Conservation (phyloP, 2,888 invertebrate species). For the Adelognathus sp. region DNA sequence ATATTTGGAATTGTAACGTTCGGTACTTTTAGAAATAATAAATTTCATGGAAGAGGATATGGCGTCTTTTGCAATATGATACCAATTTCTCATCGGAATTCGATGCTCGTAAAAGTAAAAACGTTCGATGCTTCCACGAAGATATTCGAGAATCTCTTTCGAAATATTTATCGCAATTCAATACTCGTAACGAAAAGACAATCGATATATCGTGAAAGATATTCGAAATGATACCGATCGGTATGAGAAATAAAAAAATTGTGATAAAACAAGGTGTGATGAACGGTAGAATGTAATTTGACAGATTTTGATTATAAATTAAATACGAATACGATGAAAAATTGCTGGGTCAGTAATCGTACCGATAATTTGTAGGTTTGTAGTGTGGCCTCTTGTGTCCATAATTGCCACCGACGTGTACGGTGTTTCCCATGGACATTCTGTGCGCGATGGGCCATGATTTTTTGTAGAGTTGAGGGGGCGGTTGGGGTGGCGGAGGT, state of each 20-base stretch:
- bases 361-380: constrained; percentile 73
- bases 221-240: background rate
- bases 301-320: background rate
- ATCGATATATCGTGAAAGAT: background rate
- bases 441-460: constrained; percentile 74
- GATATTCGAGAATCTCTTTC: too few relatives aligned
- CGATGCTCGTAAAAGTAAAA: too few relatives aligned
- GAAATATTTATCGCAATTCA: too few relatives aligned
- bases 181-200: too few relatives aligned
- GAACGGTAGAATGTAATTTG: background rate
- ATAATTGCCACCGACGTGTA: constrained; percentile 69
- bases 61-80: too few relatives aligned
- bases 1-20: too few relatives aligned
- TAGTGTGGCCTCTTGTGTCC: constrained; percentile 71
- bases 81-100: too few relatives aligned
- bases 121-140: too few relatives aligned
- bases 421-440: constrained; percentile 73
- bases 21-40: too few relatives aligned
- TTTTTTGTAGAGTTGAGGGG: constrained; percentile 74
- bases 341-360: constrained; percentile 20
- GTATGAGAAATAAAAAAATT: background rate
- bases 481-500: constrained; percentile 73
- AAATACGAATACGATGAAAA: background rate
- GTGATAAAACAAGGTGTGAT: background rate
- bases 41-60: too few relatives aligned